A percentile compares a stretch with the other conserved stretches of the same genome.
phyloP scores from a whole-genome alignment of 1,140 invertebrate genomes.

The Nixonia krombeini region DNA sequence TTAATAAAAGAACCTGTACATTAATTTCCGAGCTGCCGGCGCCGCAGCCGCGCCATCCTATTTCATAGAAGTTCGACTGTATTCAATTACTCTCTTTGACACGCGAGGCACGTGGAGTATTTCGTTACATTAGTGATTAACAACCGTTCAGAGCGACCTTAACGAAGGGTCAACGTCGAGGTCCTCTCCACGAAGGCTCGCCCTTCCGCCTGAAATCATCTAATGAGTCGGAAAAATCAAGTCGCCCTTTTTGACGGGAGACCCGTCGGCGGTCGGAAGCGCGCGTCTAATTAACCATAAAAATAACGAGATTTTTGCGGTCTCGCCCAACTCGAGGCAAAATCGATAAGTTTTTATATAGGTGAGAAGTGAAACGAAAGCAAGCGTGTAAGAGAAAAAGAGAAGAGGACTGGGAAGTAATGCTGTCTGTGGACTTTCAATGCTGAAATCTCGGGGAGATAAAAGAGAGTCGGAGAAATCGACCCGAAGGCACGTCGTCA shows the following conservation, averaged over 20 bases:
- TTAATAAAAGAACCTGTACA: too few relatives aligned
- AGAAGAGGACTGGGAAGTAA: conserved; percentile 4
- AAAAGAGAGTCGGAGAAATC: conserved; percentile 36
- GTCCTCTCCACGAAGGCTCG: conserved; percentile 25
- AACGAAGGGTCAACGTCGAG: conserved; percentile 30
- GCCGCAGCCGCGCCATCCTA: too few relatives aligned
- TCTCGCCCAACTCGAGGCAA: conserved; percentile 9
- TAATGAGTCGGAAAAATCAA: conserved; percentile 69
- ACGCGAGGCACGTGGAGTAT: conserved; percentile 41
- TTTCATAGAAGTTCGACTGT: conserved; percentile 33
- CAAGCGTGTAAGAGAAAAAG: neutral
- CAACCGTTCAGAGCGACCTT: conserved; percentile 28
- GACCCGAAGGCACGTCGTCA: conserved; percentile 61
- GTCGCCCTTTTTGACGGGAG: conserved; percentile 38
- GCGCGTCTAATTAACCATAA: conserved; percentile 68
- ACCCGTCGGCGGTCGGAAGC: conserved; percentile 32
- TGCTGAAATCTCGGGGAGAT: conserved; percentile 39
- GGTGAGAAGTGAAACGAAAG: conserved; percentile 19
- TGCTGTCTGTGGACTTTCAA: conserved; percentile 33
- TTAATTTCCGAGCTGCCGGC: too few relatives aligned
- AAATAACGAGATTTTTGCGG: conserved; percentile 68
- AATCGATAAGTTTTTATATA: conserved; percentile 49
- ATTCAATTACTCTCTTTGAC: conserved; percentile 44
- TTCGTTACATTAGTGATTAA: conserved; percentile 48
- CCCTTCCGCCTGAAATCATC: conserved; percentile 52